Evolutionary conservation across 2,797 vertebrate species (phyloP), one percentile per base, ranked within the genome.

Genomic region (Darevskia nairensis): DNA sequence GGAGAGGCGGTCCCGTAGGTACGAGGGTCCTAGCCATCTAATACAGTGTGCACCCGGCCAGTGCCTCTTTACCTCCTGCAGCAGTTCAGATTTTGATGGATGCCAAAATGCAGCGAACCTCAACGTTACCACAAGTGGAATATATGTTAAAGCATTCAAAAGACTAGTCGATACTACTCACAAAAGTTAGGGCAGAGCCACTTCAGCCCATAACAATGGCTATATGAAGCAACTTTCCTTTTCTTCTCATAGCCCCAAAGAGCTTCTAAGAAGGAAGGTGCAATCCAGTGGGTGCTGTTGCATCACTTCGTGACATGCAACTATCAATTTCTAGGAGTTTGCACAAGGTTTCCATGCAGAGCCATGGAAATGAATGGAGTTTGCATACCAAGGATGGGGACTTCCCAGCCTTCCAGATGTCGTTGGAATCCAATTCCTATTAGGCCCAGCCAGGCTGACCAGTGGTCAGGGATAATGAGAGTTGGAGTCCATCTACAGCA

Each of bases 221-320:
- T 17, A 6, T n/a, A 80, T 10, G 17, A 68, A 88, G 15, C 8
- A 23, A 6, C 27, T 77, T 35, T 35, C 59, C 13, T 76, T 13
- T n/a, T 39, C 1, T 19, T 35, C 8, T 19, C 29, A 35, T 21
- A 66, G 74, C 17, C 35, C 8, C 27, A 87, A 32, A 35, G 32
- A 61, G 72, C 59, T 3, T 44, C n/a, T 39, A 94, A 84, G 80
- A 89, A 89, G 80, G 86, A 80, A 50, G 35, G 0, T 3, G 39
- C 50, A 69, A 80, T 82, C 72, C 50, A 72, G 21, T 32, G 2
- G 27, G 23, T 19, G 13, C 35, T 71, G 27, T 41, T 72, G 32
- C 21, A 39, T 4, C 68, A 13, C 46, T 79, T 72, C 25, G n/a
- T 44, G 69, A 39, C 46, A 21, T 46, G 32, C 23, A 71, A 61